Evolutionary conservation across 2,113 vertebrate genomes (phyloP), one percentile per base, ranked within the genome.

Genomic region (Forbesichthys papilliferus): DNA sequence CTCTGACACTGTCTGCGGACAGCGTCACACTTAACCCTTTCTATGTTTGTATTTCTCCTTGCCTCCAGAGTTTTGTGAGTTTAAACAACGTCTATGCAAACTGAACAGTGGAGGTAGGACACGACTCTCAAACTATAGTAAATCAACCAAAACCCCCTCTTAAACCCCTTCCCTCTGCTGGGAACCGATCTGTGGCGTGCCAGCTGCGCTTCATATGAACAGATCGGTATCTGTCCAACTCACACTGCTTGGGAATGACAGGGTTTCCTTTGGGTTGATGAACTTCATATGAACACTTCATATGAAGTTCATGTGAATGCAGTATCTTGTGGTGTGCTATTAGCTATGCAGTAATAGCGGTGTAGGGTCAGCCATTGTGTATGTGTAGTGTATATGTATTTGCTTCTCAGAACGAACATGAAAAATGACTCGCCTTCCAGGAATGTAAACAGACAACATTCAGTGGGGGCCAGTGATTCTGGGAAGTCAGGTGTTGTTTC

Each of bases 31-130:
- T 49, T 56, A n/a, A 42, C 36, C 48, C 34, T 48, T 1, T 67
- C 42, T 76, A 33, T 64, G 61, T 72, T 4, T 75, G 61, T 75
- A 20, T 52, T 4, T 66, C 48, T 69, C 48, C 57, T 27, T 53
- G 14, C 46, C 64, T 61, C 27, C 75, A 13, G 69, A 72, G 64
- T 36, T 69, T n/a, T 78, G 62, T 65, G 69, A 51, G 20, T 34
- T 66, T 67, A 80, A 82, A 65, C 59, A 81, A 5, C 16, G n/a
- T 49, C 33, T 67, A 7, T 46, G 18, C 46, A 3, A 53, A n/a
- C 52, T 58, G 33, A 20, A 18, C n/a, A 34, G 53, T 6, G 18
- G 36, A 55, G 60, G 67, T 66, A 53, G 61, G 20, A 70, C 70
- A 54, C 63, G 71, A 74, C 66, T 46, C 42, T 48, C 1, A 52